Evolutionary conservation across 2,888 invertebrate species (phyloP).

Genomic region (Leptopilina syphax): DNA sequence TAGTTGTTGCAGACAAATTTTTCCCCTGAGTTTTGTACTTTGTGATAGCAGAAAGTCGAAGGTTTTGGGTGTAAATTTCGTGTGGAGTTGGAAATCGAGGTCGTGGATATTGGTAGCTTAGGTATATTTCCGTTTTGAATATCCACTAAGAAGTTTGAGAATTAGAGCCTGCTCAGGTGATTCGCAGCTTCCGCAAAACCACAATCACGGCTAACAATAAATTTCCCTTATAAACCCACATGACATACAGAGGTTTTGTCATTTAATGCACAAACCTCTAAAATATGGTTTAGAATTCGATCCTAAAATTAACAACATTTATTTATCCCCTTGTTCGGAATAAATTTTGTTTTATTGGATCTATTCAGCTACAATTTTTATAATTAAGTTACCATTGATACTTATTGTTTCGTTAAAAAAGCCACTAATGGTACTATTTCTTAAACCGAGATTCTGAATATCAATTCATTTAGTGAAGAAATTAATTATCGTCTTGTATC

Average conservation of each 20-base stretch:
- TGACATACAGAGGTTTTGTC: neutral
- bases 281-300: neutral
- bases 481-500: too few species aligned
- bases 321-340: too few species aligned
- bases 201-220: neutral
- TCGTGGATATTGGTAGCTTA: conserved; percentile 1
- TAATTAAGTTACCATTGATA: too few species aligned
- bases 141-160: neutral
- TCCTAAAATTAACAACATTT: too few species aligned
- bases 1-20: too few species aligned
- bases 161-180: conserved; percentile 19
- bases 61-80: neutral
- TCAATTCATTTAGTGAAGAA: too few species aligned
- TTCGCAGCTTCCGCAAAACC: conserved; percentile 14
- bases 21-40: too few species aligned
- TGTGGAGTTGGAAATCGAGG: neutral
- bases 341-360: too few species aligned
- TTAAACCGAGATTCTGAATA: too few species aligned
- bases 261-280: neutral
- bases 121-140: conserved; percentile 1
- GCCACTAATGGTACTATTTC: too few species aligned
- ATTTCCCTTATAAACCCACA: neutral
- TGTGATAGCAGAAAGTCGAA: neutral
- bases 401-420: too few species aligned
- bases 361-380: too few species aligned